phyloP scores from a whole-genome alignment of 2,888 invertebrate genomes.

The Leptothorax acervorum region DNA sequence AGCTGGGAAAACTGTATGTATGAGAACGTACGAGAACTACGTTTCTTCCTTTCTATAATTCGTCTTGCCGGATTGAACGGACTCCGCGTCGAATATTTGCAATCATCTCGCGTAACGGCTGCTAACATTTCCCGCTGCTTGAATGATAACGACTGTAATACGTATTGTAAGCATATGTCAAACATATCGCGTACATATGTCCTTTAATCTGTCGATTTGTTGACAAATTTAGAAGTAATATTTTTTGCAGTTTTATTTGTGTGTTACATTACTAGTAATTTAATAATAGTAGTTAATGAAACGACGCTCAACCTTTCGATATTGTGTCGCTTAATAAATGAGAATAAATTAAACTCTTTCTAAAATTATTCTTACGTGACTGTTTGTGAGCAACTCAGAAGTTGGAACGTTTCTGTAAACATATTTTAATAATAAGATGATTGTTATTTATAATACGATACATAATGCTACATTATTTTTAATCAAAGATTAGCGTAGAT shows the following conservation, averaged over 20 bases:
- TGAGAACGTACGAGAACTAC: not conserved
- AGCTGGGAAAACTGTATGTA: conserved; percentile 19
- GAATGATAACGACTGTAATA: not conserved
- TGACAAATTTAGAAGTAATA: not conserved
- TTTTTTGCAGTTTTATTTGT: not conserved
- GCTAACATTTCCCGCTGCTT: not conserved
- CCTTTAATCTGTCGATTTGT: not conserved
- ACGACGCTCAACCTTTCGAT: too few species aligned
- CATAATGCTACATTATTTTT: not conserved
- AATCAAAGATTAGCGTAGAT: not conserved
- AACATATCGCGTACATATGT: not conserved
- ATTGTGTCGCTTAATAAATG: too few species aligned
- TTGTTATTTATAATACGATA: not conserved
- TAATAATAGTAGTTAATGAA: not conserved
- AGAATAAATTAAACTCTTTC: too few species aligned
- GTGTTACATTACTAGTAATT: not conserved
- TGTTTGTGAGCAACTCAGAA: too few species aligned
- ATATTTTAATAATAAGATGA: not conserved
- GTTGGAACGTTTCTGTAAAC: too few species aligned
- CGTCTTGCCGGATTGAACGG: conserved; percentile 2
- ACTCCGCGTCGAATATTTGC: conserved; percentile 24
- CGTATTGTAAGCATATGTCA: not conserved
- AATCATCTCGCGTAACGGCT: conserved; percentile 11
- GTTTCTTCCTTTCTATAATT: conserved; percentile 25
- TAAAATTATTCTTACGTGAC: too few species aligned